phyloP scores from a whole-genome alignment of 2,797 vertebrate species.

The Telmatherina bonti region DNA sequence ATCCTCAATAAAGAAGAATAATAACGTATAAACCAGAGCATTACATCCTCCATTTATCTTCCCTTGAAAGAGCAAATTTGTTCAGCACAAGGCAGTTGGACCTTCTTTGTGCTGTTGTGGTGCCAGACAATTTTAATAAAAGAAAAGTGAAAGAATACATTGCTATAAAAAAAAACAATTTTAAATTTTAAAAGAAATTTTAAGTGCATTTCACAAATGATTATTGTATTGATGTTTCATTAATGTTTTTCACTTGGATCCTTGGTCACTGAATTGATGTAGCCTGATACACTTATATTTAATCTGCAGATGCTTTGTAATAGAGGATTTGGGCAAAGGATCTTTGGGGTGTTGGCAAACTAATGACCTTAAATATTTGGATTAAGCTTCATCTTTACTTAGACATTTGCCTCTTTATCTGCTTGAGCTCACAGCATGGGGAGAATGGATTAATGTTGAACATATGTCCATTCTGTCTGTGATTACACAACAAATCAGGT shows the following conservation, averaged over 20 bases:
- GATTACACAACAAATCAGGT: slow-evolving; percentile 13
- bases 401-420: slow-evolving; percentile 15
- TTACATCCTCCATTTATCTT: too few species aligned
- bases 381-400: slow-evolving; percentile 12
- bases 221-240: not conserved
- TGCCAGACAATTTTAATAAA: too few species aligned
- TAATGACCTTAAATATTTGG: not conserved
- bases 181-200: too few species aligned
- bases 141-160: too few species aligned
- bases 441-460: slow-evolving; percentile 18
- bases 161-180: not conserved
- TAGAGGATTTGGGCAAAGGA: not conserved
- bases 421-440: not conserved
- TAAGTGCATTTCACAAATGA: not conserved
- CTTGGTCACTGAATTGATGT: not conserved
- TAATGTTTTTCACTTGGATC: too few species aligned
- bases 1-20: too few species aligned
- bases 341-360: not conserved
- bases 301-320: not conserved
- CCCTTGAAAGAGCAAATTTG: too few species aligned
- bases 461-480: not conserved
- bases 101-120: too few species aligned
- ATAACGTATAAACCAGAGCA: too few species aligned
- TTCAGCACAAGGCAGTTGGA: too few species aligned
- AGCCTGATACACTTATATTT: not conserved